Evolutionary conservation across 2,797 vertebrate species (phyloP), one percentile per base, ranked within the genome.

Genomic region (Hyperoplus immaculatus): DNA sequence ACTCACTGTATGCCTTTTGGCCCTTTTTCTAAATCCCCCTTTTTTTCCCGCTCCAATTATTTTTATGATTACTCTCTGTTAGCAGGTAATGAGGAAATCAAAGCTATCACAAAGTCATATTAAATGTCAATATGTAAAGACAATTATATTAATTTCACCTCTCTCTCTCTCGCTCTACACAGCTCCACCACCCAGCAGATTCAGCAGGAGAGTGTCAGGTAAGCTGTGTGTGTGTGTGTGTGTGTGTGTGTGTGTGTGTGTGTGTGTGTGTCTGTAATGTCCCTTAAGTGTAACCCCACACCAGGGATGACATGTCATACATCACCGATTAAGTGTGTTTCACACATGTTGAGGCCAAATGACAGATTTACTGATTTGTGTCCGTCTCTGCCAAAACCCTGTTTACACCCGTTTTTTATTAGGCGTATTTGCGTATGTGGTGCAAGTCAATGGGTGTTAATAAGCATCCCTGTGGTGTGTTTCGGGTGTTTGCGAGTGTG

Each of bases 161-260:
- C 55, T 84, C 59, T 46, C 6, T 78, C 42, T 73, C 15, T 94
- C 5, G 92, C 78, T 94, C 90, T 75, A 66, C 57, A 41, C 95
- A 99, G 98, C 97, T 90, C 98, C 97, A 5, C 93, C 96, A 87
- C 95, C 97, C 87, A 97, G 95, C 93, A 95, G 96, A 95, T 98
- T 95, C 94, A 97, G 93, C 94, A 96, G 98, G 93, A 97, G 98
- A 96, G 97, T 98, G 90, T 99, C 98, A 95, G 98, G 98, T 99
- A 92, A 95, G 93, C 36, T 1, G 21, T 64, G 18, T 71, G 46
- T 50, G 82, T 85, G 72, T 70, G 39, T 83, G 86, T 83, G 8
- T 69, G 58, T 75, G 36, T 75, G 56, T 59, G 39, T 94, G 86
- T 83, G 10, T 69, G 58, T 75, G 41, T 75, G 56, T 59, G 42